These are phyloP conservation scores for Suncus etruscus DNA, from an alignment of 2,113 vertebrate genomes.

Conservation along the genomic window DNA sequence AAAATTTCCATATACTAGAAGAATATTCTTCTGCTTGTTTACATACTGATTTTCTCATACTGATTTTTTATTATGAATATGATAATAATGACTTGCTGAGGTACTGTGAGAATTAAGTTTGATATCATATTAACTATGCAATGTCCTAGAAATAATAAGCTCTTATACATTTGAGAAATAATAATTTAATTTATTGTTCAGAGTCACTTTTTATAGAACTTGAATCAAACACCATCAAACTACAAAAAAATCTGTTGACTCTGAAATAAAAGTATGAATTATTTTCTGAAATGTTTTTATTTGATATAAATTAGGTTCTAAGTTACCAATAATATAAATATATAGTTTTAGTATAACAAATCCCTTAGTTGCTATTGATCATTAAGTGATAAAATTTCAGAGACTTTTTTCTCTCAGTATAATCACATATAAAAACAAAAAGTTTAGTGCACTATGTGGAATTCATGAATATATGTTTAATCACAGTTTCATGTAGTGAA, in stretches of 20 bases:
- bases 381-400: constrained; percentile 35
- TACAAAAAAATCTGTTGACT: background rate
- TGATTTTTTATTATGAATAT: constrained; percentile 25
- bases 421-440: background rate
- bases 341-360: constrained; percentile 9
- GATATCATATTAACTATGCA: constrained; percentile 12
- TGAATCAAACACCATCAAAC: background rate
- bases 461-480: background rate
- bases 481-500: background rate
- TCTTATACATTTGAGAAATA: background rate
- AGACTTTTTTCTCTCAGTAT: background rate
- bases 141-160: constrained; percentile 2
- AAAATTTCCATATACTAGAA: constrained; percentile 17
- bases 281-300: constrained; percentile 25
- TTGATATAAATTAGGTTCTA: background rate
- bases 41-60: constrained; percentile 7
- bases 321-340: background rate
- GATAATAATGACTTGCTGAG: constrained; percentile 42
- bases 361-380: constrained; percentile 1
- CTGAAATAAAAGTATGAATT: background rate
- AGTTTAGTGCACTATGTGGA: background rate
- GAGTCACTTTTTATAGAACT: constrained; percentile 2
- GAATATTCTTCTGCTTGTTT: constrained; percentile 10
- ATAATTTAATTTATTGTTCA: background rate
- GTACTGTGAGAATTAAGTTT: constrained; percentile 25